phyloP scores from a whole-genome alignment of 2,888 invertebrate species.

The Hydraecia micacea region DNA sequence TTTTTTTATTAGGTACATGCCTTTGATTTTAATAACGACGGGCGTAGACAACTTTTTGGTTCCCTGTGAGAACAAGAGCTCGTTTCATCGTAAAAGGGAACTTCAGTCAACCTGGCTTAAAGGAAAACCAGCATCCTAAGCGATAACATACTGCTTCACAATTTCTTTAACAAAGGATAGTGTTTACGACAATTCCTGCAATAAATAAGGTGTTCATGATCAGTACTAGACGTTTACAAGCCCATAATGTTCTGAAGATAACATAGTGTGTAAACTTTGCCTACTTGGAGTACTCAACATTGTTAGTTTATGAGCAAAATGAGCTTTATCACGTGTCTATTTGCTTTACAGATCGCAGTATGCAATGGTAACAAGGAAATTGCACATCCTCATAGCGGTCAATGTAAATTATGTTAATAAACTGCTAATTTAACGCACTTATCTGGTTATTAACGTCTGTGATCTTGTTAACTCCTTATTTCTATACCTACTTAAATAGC shows the following conservation, averaged over 20 bases:
- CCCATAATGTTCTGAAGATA: slow-evolving; percentile 29
- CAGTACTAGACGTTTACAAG: slow-evolving; percentile 17
- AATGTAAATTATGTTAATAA: slow-evolving; percentile 33
- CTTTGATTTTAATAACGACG: neutral
- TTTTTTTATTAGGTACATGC: neutral
- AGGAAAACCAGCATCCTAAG: neutral
- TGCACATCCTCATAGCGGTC: neutral
- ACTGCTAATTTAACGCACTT: slow-evolving; percentile 30
- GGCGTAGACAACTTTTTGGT: neutral
- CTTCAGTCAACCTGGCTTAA: neutral
- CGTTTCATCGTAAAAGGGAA: neutral
- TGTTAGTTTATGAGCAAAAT: slow-evolving; percentile 5
- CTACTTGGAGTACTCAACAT: neutral
- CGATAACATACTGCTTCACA: neutral
- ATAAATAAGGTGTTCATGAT: slow-evolving; percentile 2
- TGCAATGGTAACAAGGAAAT: slow-evolving; percentile 29
- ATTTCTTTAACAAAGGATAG: slow-evolving; percentile 7
- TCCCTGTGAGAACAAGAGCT: neutral
- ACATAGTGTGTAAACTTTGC: neutral
- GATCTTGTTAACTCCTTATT: slow-evolving; percentile 23
- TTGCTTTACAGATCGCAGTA: slow-evolving; percentile 1
- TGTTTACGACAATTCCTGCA: neutral
- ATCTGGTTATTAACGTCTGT: slow-evolving; percentile 12
- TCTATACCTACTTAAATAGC: neutral
- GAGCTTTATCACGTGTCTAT: neutral